Conservation (phyloP, 2,797 vertebrate species). For the Silurus lanzhouensis region DNA sequence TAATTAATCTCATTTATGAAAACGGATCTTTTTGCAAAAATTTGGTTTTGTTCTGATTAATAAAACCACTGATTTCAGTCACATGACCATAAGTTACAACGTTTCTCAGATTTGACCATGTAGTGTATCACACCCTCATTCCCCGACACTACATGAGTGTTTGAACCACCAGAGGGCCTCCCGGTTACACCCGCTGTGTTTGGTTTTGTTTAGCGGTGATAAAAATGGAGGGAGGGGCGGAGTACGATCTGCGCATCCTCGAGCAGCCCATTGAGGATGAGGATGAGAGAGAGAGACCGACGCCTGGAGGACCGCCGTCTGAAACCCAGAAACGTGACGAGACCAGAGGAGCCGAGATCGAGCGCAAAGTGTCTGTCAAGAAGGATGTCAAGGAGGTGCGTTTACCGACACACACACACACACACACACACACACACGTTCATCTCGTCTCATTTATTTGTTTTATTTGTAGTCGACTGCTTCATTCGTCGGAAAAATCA, state of each 20-base stretch:
- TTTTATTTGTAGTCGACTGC: too few relatives aligned
- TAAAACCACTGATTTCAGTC: too few relatives aligned
- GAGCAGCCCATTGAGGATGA: constrained; percentile 86
- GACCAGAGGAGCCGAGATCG: constrained; percentile 62
- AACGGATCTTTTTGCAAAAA: too few relatives aligned
- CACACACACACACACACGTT: background rate
- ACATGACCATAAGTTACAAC: too few relatives aligned
- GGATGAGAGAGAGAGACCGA: constrained; percentile 77
- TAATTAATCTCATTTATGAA: too few relatives aligned
- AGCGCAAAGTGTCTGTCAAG: constrained; percentile 73
- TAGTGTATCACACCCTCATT: too few relatives aligned
- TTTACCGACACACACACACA: background rate
- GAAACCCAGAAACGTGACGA: constrained; percentile 84
- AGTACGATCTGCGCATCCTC: constrained; percentile 87
- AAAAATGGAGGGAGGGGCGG: constrained; percentile 93
- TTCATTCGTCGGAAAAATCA: too few relatives aligned
- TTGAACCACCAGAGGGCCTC: too few relatives aligned
- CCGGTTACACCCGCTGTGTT: too few relatives aligned
- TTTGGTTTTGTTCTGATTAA: too few relatives aligned
- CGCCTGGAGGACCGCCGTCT: constrained; percentile 45
- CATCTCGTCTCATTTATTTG: background rate
- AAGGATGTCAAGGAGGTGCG: constrained; percentile 77
- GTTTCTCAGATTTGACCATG: too few relatives aligned
- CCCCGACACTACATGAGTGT: too few relatives aligned
- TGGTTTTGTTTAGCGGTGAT: constrained; percentile 80